Percentiles rank a stretch among this genome's conserved stretches.
phyloP scores from a whole-genome alignment of 2,797 vertebrate species.

The Echiichthys vipera region DNA sequence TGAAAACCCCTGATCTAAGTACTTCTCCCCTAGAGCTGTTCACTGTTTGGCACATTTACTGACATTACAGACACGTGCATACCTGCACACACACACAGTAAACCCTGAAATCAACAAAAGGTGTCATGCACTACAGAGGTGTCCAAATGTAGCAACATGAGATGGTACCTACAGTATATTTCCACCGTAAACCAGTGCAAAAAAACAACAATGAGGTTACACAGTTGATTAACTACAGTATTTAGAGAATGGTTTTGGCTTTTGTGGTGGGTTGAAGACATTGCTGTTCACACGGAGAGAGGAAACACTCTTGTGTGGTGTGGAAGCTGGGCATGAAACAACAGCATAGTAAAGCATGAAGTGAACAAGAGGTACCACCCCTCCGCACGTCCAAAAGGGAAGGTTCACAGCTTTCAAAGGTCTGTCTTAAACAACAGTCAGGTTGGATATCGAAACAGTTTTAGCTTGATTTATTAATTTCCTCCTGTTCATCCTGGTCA shows the following conservation, averaged over 20 bases:
- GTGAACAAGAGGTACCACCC: conserved; percentile 10
- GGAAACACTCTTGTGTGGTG: conserved; percentile 27
- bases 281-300: conserved; percentile 42
- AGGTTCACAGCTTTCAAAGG: background rate
- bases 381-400: conserved; percentile 15
- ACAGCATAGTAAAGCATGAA: conserved; percentile 35
- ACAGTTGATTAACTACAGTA: conserved; percentile 89
- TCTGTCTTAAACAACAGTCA: background rate
- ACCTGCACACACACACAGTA: conserved; percentile 47
- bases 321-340: conserved; percentile 43
- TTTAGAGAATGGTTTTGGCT: conserved; percentile 79
- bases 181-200: conserved; percentile 87
- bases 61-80: conserved; percentile 49
- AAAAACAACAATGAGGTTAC: conserved; percentile 90
- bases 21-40: conserved; percentile 29
- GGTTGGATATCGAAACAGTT: background rate
- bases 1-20: conserved; percentile 45
- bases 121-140: conserved; percentile 72
- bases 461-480: background rate
- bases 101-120: conserved; percentile 70
- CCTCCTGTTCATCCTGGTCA: background rate
- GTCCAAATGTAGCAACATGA: conserved; percentile 78
- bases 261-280: conserved; percentile 47
- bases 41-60: conserved; percentile 78
- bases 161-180: conserved; percentile 80